A percentile compares a stretch with the other conserved stretches of the same genome.
Evolutionary conservation across 1,140 invertebrate genomes (phyloP).

Genomic region (Pseudomyrmex pallidus): DNA sequence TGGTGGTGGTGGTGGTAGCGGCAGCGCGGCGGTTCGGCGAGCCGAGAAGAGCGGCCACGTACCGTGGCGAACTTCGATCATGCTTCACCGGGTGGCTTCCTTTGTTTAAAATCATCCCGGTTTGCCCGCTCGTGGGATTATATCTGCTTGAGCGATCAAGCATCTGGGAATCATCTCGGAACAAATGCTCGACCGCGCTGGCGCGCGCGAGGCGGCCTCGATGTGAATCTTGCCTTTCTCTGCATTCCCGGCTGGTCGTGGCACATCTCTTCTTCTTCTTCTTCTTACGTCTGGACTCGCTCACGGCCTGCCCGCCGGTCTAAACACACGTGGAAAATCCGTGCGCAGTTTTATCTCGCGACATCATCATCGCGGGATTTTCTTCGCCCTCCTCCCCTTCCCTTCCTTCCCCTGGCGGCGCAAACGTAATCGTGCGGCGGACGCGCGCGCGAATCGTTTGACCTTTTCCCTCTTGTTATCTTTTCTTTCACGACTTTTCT

Average conservation of each 20-base stretch:
- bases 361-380: constrained; percentile 57
- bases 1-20: no score
- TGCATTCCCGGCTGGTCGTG: constrained; percentile 4
- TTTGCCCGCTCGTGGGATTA: constrained; percentile 77
- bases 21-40: constrained; percentile 11
- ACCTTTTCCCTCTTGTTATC: background rate
- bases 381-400: no score
- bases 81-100: constrained; percentile 79
- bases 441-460: constrained; percentile 11
- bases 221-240: constrained; percentile 72
- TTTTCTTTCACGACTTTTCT: background rate
- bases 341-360: constrained; percentile 31
- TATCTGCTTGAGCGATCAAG: constrained; percentile 78
- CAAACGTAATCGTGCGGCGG: constrained; percentile 24
- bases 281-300: background rate
- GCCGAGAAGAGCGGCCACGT: constrained; percentile 74
- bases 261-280: background rate
- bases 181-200: constrained; percentile 65
- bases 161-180: constrained; percentile 77
- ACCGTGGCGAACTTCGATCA: constrained; percentile 80
- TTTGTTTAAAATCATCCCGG: constrained; percentile 81
- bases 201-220: constrained; percentile 4
- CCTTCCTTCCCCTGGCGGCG: background rate
- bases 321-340: constrained; percentile 67
- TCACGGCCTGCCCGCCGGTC: background rate